phyloP scores from a whole-genome alignment of 2,888 invertebrate species.

The Flabesymbios commensalis region DNA sequence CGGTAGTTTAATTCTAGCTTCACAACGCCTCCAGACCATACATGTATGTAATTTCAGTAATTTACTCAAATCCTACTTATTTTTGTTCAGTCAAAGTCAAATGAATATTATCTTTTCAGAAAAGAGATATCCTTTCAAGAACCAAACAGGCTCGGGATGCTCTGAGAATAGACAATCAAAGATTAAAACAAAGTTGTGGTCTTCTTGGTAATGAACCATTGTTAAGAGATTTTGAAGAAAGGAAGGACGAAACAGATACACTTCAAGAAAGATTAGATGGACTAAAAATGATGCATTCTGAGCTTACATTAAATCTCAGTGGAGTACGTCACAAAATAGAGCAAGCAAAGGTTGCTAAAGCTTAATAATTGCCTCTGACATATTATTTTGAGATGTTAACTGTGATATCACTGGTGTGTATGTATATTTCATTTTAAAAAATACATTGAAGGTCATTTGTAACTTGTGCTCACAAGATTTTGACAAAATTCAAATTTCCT shows the following conservation, averaged over 20 bases:
- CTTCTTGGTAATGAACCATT: constrained; percentile 65
- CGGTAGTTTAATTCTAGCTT: too few species aligned
- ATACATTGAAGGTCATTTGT: too few species aligned
- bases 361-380: too few species aligned
- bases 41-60: too few species aligned
- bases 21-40: too few species aligned
- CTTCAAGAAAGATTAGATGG: constrained; percentile 48
- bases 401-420: too few species aligned
- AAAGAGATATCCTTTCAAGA: constrained; percentile 57
- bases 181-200: constrained; percentile 63
- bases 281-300: constrained; percentile 56
- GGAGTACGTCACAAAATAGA: constrained; percentile 59
- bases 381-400: too few species aligned
- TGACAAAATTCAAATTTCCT: too few species aligned
- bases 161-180: constrained; percentile 61
- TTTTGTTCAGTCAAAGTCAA: too few species aligned
- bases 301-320: constrained; percentile 55
- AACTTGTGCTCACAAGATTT: too few species aligned
- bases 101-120: constrained; percentile 50
- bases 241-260: constrained; percentile 55
- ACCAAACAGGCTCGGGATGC: constrained; percentile 63
- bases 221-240: constrained; percentile 64
- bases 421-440: too few species aligned
- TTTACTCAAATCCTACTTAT: too few species aligned
- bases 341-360: constrained; percentile 46